Base-by-base conservation (phyloP, 2,113 vertebrate species). In the Callaeas wilsoni region DNA sequence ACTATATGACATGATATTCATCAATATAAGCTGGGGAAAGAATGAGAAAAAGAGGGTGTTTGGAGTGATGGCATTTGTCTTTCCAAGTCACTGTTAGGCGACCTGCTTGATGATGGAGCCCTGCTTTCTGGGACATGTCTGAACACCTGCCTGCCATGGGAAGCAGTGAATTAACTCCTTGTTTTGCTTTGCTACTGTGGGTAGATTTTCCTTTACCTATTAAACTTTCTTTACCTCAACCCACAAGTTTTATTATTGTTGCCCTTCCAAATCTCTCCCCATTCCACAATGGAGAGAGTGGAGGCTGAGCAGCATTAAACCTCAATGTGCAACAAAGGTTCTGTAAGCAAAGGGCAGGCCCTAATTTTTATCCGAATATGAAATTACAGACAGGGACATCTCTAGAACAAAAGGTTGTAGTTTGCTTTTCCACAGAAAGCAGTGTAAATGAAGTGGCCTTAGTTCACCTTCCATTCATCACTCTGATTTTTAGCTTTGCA, bases 11-110 rank as follows among this genome's bases (percentile, higher is more conserved):
- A 22, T 14, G 8, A 3, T 33, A 25, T 10, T 91, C 16, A 35
- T 49, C 19, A 52, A 10, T 32, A 17, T 27, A 55, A 68, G 0
- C 1, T 26, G 12, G 7, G 4, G 7, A 4, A 59, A 49, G 42
- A 57, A 91, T 42, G 64, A 42, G 20, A 11, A 76, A 56, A 53
- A 14, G 4, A 4, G 2, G 3, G 7, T 4, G 1, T 37, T 80
- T 1, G 1, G 5, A 62, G 12, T 32, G 46, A 52, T 17, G 33
- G 0, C 3, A 1, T 63, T 84, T 80, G 30, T 65, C 30, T 62
- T 65, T 57, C 17, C 30, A 44, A 29, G 23, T 32, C 52, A 39
- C 15, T 0, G 0, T 29, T 13, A n/a, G 0, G 1, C 0, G 14
- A 9, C 21, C 13, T 26, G 30, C 20, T 57, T 35, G 10, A 7